Conservation (phyloP, 2,113 vertebrate genomes). For the Marmota flaviventris region DNA sequence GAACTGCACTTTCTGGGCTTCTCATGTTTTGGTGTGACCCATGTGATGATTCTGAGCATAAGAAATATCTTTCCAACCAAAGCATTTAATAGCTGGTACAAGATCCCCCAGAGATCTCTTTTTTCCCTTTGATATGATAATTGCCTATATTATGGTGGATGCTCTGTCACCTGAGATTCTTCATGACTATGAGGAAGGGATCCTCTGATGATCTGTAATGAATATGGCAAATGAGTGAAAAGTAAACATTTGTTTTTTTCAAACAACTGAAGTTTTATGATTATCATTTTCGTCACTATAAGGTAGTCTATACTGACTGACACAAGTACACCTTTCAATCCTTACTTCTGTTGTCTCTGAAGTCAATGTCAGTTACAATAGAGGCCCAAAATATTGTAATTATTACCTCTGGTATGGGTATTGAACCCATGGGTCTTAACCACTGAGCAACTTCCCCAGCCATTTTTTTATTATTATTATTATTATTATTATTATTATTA, state of each 20-base stretch:
- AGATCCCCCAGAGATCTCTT: neutral
- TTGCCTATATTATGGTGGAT: neutral
- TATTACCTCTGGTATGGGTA: neutral
- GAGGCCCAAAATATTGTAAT: neutral
- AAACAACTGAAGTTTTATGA: neutral
- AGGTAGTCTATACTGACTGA: neutral
- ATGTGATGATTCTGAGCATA: neutral
- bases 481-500: no score
- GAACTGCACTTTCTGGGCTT: neutral
- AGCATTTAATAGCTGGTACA: neutral
- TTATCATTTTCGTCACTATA: neutral
- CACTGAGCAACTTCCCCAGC: no score
- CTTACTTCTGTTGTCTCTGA: neutral
- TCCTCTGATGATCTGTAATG: neutral
- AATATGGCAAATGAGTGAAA: neutral
- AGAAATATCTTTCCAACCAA: neutral
- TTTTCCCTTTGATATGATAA: neutral
- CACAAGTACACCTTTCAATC: neutral
- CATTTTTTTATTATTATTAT: no score
- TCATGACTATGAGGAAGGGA: neutral
- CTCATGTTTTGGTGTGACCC: neutral
- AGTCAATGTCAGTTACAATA: neutral
- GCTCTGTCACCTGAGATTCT: neutral
- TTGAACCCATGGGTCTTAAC: no score
- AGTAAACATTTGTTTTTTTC: neutral